phyloP scores from a whole-genome alignment of 2,797 vertebrate genomes.

The Sebastes steindachneri region DNA sequence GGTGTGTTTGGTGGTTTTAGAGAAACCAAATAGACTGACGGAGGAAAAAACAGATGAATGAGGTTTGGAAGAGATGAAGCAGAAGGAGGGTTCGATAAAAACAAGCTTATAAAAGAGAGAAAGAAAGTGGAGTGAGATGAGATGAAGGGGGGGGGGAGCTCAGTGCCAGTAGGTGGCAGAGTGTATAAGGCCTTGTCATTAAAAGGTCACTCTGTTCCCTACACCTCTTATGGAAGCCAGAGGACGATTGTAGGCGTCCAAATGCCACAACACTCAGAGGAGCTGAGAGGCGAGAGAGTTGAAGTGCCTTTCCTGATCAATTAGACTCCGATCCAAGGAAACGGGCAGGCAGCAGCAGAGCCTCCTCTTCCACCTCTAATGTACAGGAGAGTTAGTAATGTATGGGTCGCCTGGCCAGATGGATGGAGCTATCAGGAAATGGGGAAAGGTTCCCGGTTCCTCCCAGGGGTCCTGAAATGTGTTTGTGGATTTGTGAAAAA shows the following conservation, averaged over 20 bases:
- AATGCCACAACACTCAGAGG: constrained; percentile 55
- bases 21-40: too few species aligned
- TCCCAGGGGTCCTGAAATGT: not conserved
- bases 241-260: constrained; percentile 46
- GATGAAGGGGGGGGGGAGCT: not conserved
- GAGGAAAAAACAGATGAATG: too few species aligned
- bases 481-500: not conserved
- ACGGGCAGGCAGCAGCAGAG: not conserved
- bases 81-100: too few species aligned
- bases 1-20: too few species aligned
- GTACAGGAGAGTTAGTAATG: not conserved
- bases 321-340: constrained; percentile 15
- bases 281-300: constrained; percentile 7
- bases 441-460: not conserved
- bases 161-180: constrained; percentile 21
- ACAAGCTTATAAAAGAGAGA: not conserved
- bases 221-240: constrained; percentile 38
- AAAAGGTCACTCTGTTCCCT: constrained; percentile 54
- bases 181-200: constrained; percentile 46
- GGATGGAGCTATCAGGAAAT: not conserved
- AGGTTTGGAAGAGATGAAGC: too few species aligned
- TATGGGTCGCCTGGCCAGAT: not conserved
- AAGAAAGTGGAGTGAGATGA: not conserved
- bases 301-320: constrained; percentile 31
- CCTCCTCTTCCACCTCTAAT: not conserved